phyloP scores from a whole-genome alignment of 2,113 vertebrate genomes.

The Anolis sagrei region DNA sequence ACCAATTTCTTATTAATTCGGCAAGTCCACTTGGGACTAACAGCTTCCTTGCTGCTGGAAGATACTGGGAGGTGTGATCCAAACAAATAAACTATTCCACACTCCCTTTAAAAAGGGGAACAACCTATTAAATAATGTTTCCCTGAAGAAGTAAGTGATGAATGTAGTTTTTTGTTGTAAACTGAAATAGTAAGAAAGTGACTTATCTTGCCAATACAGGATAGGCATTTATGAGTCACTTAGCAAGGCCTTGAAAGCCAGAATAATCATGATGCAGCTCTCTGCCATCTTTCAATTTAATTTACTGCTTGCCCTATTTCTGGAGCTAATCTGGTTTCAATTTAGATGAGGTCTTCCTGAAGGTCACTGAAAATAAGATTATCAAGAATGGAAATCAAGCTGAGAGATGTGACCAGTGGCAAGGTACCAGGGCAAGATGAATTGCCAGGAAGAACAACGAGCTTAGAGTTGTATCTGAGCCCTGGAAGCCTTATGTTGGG shows the following conservation, averaged over 20 bases:
- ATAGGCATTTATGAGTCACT: fast-evolving
- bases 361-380: constrained; percentile 4
- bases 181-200: background rate
- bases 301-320: background rate
- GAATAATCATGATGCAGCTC: background rate
- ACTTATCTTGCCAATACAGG: background rate
- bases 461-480: background rate
- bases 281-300: background rate
- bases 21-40: too few relatives aligned
- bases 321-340: constrained; percentile 14
- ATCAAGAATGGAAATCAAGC: constrained; percentile 28
- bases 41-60: too few relatives aligned
- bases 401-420: background rate
- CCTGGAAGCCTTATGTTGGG: background rate
- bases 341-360: constrained; percentile 22
- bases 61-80: too few relatives aligned
- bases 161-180: background rate
- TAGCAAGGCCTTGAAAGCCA: fast-evolving
- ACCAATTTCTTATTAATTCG: background rate
- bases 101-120: background rate
- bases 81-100: background rate
- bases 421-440: background rate
- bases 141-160: background rate
- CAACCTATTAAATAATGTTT: background rate
- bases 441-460: background rate